Conservation (phyloP, 1,140 invertebrate genomes). For the Amyelois transitella region DNA sequence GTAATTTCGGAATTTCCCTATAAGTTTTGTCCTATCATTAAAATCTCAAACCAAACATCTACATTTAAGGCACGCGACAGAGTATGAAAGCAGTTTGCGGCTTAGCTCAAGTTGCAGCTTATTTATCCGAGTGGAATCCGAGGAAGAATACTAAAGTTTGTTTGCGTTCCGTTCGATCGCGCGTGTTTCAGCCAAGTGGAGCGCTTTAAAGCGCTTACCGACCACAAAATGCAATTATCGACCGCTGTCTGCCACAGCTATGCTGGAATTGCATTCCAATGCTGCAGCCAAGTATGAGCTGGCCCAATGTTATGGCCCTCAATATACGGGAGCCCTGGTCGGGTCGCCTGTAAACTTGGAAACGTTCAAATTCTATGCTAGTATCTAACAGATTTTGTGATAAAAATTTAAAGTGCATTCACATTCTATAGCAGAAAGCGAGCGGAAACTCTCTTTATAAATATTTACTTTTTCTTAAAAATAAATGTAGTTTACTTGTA, state of each 20-base stretch:
- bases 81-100: conserved; percentile 33
- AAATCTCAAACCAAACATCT: background rate
- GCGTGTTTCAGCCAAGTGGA: conserved; percentile 57
- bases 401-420: background rate
- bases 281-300: conserved; percentile 36
- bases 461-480: no score
- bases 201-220: conserved; percentile 50
- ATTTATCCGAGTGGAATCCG: conserved; percentile 48
- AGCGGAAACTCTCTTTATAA: no score
- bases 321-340: background rate
- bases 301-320: conserved; percentile 6
- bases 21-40: no score
- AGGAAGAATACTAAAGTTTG: conserved; percentile 58
- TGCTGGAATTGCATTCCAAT: conserved; percentile 55
- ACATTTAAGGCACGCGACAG: conserved; percentile 22
- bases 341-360: background rate
- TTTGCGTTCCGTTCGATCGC: conserved; percentile 63
- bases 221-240: conserved; percentile 72
- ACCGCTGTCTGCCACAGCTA: conserved; percentile 56
- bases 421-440: background rate
- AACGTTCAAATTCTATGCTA: background rate
- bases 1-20: no score
- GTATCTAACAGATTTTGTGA: background rate
- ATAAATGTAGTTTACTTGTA: no score
- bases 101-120: conserved; percentile 22